Base-by-base conservation (phyloP, 2,888 invertebrate species). In the Lasioglossum malachurum region DNA sequence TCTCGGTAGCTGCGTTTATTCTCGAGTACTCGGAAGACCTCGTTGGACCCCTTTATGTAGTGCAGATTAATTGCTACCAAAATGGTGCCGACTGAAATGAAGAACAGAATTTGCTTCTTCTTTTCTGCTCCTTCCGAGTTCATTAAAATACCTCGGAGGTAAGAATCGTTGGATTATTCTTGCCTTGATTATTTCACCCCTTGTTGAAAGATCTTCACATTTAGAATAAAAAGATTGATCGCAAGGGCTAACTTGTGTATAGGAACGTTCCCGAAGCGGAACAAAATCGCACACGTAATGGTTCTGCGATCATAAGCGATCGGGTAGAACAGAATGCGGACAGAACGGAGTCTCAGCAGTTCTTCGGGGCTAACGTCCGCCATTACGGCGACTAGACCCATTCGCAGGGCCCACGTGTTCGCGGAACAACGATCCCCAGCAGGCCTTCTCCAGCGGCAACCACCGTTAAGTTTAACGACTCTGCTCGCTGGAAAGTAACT, bases 381-480 rank as follows among this genome's bases (percentile, higher is more conserved):
- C 69, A 71, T 67, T 71, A 46, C 53, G 5, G 53, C 19, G 35
- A 53, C 53, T 38, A 71, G 71, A 78, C 53, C 78, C 57, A 35
- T 77, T 46, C 67, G 46, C 46, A 31, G n/a, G 49, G 67, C 46
- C 67, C 38, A 49, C 69, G 69, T 78, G 78, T 75, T 31, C 60
- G n/a, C 57, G 1, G 69, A 75, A 35, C 46, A 53, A 53, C 69
- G 84, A 69, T 69, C 67, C 49, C 16, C 72, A 4, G 19, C 49
- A 44, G 19, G 74, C 77, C 76, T 73, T 88, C 83, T 83, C 82
- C 57, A 78, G 71, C 44, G 41, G 23, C 53, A 72, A 80, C 46
- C 75, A 73, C 72, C 67, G 82, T 89, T 84, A 78, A 64, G 76
- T 88, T 89, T 83, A 90, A 80, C 79, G 82, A 83, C 75, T 85